Base-by-base conservation (phyloP, 2,888 invertebrate genomes). In the Argyra leucocephala region DNA sequence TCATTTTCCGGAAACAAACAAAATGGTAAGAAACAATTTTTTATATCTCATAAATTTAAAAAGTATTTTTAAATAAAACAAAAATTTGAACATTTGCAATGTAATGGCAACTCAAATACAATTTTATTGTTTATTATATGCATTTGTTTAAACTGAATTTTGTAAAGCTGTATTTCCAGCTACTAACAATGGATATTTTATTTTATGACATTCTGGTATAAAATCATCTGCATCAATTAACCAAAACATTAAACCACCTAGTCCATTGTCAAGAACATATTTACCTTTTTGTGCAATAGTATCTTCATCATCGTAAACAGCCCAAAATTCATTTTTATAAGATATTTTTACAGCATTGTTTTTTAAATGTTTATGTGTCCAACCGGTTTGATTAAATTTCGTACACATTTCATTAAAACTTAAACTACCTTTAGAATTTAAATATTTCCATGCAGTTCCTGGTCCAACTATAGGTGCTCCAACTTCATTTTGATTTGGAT, bases 241-340 rank as follows among this genome's bases (percentile, higher is more conserved):
- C 82, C 83, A 83, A 23, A 82, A 72, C 83, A 84, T 82, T 10
- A 80, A 75, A 1, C 84, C 84, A 18, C 78, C 81, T n/a, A 83
- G 70, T 0, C 75, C 73, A 58, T 75, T 68, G 1, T 74, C 69
- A 26, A 76, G 59, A 0, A 77, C 81, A 67, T 76, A 81, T 57
- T 76, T 64, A 1, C 76, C 72, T 74, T 81, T 81, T 21, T 69
- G 66, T 48, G 65, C 66, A 18, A 81, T 69, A 22, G 79, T 78
- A 18, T 72, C 70, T 0, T 69, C 70, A 68, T 78, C 76, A 66
- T 82, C 82, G 69, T 78, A 81, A 23, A 79, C 77, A 57, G 81
- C 72, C 81, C 81, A 82, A 37, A 76, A 71, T 26, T 76, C 70
- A 15, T 72, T 76, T 26, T 73, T 74, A 64, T 71, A 75, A 3